Evolutionary conservation across 2,888 invertebrate genomes (phyloP).

Genomic region (Campopleginae sp.): DNA sequence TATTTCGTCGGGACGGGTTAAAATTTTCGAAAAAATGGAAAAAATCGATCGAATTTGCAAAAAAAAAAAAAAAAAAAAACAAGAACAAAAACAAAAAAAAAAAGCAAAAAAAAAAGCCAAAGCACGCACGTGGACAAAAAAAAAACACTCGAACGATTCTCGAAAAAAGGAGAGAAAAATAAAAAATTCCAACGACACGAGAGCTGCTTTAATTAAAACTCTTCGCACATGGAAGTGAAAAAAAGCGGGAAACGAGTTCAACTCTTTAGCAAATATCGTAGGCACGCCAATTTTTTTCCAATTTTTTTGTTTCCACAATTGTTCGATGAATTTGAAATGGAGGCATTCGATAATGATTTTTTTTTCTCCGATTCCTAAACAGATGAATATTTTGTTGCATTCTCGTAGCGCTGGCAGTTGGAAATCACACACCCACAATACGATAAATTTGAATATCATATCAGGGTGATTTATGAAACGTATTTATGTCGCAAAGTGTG

Average conservation of each 20-base stretch:
- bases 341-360: constrained; percentile 24
- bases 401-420: neutral
- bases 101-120: too few species aligned
- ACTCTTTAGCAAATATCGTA: neutral
- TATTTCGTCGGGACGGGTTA: too few species aligned
- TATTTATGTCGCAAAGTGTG: constrained; percentile 22
- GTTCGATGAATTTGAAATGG: neutral
- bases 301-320: neutral
- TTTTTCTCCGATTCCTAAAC: neutral
- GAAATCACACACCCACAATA: constrained; percentile 51
- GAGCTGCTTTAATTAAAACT: too few species aligned
- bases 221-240: too few species aligned
- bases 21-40: too few species aligned
- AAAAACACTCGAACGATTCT: too few species aligned
- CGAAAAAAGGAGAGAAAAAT: too few species aligned
- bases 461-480: constrained; percentile 49
- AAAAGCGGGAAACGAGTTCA: neutral
- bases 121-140: too few species aligned
- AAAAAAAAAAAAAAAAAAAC: too few species aligned
- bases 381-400: constrained; percentile 37
- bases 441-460: constrained; percentile 52
- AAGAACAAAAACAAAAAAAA: too few species aligned
- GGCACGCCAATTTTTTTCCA: neutral
- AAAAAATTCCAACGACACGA: too few species aligned
- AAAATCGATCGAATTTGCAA: too few species aligned